A percentile compares a stretch with the other conserved stretches of the same genome.
Conservation (phyloP, 2,113 vertebrate genomes). For the Serilophus lunatus region DNA sequence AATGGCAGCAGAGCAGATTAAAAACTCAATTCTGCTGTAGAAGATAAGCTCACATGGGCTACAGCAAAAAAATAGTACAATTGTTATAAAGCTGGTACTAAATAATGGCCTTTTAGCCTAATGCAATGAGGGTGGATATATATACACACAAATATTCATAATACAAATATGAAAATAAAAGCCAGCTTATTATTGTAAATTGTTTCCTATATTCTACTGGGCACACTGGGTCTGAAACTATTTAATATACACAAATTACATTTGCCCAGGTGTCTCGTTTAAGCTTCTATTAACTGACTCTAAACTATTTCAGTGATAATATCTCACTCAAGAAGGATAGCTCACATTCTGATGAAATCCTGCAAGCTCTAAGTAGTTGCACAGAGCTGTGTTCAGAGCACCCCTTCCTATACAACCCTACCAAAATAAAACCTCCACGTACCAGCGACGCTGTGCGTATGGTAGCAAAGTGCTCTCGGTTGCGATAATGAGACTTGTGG, state of each 20-base stretch:
- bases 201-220: not conserved
- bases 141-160: not conserved
- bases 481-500: constrained; percentile 89
- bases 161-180: not conserved
- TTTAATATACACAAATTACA: not conserved
- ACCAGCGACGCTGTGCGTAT: constrained; percentile 97
- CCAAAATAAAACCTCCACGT: not conserved
- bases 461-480: constrained; percentile 97
- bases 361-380: not conserved
- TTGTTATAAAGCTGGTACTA: not conserved
- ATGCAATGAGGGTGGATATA: not conserved
- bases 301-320: not conserved
- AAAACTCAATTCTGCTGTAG: not conserved
- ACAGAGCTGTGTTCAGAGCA: not conserved
- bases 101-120: not conserved
- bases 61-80: not conserved
- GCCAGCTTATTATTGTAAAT: not conserved
- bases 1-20: constrained; percentile 7
- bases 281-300: not conserved
- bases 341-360: not conserved
- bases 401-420: not conserved
- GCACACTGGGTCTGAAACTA: not conserved
- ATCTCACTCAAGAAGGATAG: not conserved
- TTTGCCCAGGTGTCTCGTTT: not conserved
- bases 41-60: not conserved